Evolutionary conservation across 1,140 invertebrate species (phyloP).

Genomic region (Cotesia vestalis): DNA sequence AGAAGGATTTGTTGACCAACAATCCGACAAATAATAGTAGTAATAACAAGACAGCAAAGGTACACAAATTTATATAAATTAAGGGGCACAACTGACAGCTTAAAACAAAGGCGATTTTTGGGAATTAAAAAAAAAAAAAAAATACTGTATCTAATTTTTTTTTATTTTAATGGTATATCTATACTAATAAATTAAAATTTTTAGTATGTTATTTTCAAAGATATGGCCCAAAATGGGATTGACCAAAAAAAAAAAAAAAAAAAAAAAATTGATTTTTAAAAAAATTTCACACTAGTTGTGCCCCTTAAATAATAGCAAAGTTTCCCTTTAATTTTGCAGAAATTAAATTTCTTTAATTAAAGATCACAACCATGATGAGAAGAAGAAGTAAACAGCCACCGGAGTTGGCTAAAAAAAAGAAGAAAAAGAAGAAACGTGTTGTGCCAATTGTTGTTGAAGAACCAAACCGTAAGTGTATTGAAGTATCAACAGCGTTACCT

Average conservation of each 20-base stretch:
- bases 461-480: conserved; percentile 45
- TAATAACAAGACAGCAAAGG: conserved; percentile 19
- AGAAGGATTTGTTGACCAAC: conserved; percentile 43
- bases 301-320: too few relatives aligned
- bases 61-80: conserved; percentile 8
- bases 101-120: too few relatives aligned
- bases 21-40: not conserved
- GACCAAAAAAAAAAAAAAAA: too few relatives aligned
- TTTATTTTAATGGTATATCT: too few relatives aligned
- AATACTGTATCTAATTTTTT: too few relatives aligned
- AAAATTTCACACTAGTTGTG: not conserved
- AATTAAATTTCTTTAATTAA: not conserved
- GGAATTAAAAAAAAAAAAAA: too few relatives aligned
- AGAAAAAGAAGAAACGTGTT: conserved; percentile 60
- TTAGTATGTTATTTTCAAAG: too few relatives aligned
- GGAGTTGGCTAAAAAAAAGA: conserved; percentile 39
- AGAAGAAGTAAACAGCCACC: conserved; percentile 13
- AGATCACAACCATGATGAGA: conserved; percentile 24
- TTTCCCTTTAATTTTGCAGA: not conserved
- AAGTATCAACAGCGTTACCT: conserved; percentile 32
- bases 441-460: conserved; percentile 45
- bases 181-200: too few relatives aligned
- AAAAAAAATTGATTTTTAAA: too few relatives aligned
- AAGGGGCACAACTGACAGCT: too few relatives aligned
- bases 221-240: too few relatives aligned